Base-by-base conservation (phyloP, 2,888 invertebrate species). In the Horisme vitalbata region DNA sequence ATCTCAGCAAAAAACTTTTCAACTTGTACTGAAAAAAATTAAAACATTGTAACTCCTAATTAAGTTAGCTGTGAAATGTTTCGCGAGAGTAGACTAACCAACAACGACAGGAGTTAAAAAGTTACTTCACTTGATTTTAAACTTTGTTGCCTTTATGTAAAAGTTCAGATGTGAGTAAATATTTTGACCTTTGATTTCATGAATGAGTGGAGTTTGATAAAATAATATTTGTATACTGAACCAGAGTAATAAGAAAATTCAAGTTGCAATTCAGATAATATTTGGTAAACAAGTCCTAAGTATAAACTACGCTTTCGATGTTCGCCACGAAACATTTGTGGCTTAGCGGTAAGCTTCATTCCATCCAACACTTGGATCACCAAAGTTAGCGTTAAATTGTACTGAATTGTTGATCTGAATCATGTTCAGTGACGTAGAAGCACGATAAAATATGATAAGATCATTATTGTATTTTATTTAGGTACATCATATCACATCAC, bases 41-140 rank as follows among this genome's bases (percentile, higher is more conserved):
- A 56, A 61, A 64, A 49, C 51, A 61, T 59, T 61, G 53, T 57
- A 56, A 61, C 61, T 67, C 51, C 53, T 71, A 68, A 71, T 71
- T 71, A 69, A 71, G 62, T 69, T 68, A 55, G 62, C 56, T 61
- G 59, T 59, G 58, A 66, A 70, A 67, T 65, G 69, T 69, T 64
- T 59, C 47, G 49, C 61, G 35, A 59, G 64, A 57, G 64, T 64
- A 54, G 47, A 47, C 57, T 36, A 49, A 53, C 57, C 61, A 58
- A 64, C 67, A 59, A 63, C 63, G 63, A 67, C 64, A 63, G 59
- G 60, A 69, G 59, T 68, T 68, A 51, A 30, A 28, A 58, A 63
- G 57, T 63, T 52, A 50, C 49, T 51, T 53, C 55, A 55, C 61
- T 62, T 62, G 52, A 59, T 61, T 63, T 60, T 62, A 59, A 55